Conservation (phyloP, 2,113 vertebrate species). For the human region DNA sequence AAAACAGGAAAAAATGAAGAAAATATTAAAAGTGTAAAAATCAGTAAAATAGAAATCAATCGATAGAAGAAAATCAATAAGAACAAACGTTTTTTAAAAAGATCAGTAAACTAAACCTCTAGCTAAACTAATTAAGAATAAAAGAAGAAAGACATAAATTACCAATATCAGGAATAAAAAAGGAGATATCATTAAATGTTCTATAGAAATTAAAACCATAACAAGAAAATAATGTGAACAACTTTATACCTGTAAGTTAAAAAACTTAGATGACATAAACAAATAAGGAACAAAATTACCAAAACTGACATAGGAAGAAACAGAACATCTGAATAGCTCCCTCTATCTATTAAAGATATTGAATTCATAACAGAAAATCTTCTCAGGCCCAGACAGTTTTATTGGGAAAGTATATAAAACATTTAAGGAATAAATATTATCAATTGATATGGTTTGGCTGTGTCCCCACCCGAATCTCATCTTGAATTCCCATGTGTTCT, state of each 20-base stretch:
- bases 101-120: neutral
- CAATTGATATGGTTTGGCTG: too few species aligned
- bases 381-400: neutral
- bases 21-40: neutral
- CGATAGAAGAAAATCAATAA: neutral
- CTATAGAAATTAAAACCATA: neutral
- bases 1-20: neutral
- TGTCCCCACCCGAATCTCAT: too few species aligned
- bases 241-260: neutral
- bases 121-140: neutral
- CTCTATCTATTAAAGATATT: neutral
- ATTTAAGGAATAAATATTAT: neutral
- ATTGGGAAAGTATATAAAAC: neutral
- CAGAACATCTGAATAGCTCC: neutral
- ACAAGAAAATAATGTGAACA: neutral
- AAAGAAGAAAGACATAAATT: neutral
- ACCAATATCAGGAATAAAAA: neutral
- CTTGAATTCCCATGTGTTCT: too few species aligned
- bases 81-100: neutral
- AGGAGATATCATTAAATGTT: neutral
- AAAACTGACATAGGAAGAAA: neutral
- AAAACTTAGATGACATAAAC: neutral
- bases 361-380: neutral
- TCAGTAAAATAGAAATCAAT: neutral
- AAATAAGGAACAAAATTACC: neutral